Conservation (phyloP, 2,797 vertebrate genomes). For the Carapus acus region DNA sequence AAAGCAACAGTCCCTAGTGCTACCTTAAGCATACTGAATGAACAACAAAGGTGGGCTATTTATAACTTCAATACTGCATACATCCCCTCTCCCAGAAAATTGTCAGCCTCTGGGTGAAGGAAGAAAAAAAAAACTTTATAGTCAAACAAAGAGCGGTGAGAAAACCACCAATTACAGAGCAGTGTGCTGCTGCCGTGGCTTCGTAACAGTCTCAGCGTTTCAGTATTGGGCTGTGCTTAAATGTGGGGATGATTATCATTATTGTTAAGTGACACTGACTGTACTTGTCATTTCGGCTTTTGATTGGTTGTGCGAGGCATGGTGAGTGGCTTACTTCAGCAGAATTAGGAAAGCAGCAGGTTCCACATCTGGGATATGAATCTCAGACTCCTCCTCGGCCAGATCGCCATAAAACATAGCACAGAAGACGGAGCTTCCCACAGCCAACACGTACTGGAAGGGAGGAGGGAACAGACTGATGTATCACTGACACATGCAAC, state of each 20-base stretch:
- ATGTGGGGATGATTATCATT: slow-evolving; percentile 59
- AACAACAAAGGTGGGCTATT: slow-evolving; percentile 47
- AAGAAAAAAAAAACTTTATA: slow-evolving; percentile 16
- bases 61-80: slow-evolving; percentile 39
- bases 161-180: slow-evolving; percentile 58
- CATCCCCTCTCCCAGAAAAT: slow-evolving; percentile 27
- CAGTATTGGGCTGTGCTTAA: slow-evolving; percentile 44
- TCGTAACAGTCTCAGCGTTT: slow-evolving; percentile 37
- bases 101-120: slow-evolving; percentile 24
- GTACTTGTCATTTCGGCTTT: slow-evolving; percentile 48
- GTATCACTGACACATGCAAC: slow-evolving; percentile 35
- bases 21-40: slow-evolving; percentile 19
- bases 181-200: slow-evolving; percentile 24
- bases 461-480: slow-evolving; percentile 14
- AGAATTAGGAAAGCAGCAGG: slow-evolving; percentile 95
- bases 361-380: slow-evolving; percentile 98
- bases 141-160: slow-evolving; percentile 50
- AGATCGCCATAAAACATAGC: slow-evolving; percentile 99
- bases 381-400: slow-evolving; percentile 90
- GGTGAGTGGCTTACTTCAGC: slow-evolving; percentile 85
- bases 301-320: slow-evolving; percentile 28
- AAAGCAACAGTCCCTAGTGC: slow-evolving; percentile 3
- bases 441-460: slow-evolving; percentile 91
- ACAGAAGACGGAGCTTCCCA: slow-evolving; percentile 97
- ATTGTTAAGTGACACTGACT: slow-evolving; percentile 60